These are phyloP conservation scores for Dasyornis broadbenti DNA, from an alignment of 2,113 vertebrate species.

Conservation along the genomic window DNA sequence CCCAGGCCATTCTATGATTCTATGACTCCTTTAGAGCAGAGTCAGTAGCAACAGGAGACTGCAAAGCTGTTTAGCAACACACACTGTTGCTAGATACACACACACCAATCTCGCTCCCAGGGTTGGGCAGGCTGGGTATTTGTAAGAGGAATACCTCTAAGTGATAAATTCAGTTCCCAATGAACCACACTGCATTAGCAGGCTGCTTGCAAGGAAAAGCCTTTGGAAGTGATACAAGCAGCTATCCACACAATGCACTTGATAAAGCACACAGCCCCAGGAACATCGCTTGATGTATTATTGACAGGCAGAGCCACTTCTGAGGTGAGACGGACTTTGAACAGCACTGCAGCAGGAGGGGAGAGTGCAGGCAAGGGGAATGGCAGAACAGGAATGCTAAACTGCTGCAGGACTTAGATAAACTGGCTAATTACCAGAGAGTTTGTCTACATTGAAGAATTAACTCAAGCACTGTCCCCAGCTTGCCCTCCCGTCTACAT, in stretches of 20 bases:
- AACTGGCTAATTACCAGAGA: neutral
- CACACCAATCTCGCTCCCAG: rapidly evolving
- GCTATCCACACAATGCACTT: neutral
- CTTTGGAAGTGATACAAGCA: neutral
- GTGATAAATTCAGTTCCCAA: neutral
- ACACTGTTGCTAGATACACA: rapidly evolving
- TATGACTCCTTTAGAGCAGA: neutral
- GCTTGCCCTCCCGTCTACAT: neutral
- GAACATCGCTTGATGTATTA: neutral
- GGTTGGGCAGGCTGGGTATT: neutral
- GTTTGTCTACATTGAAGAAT: neutral
- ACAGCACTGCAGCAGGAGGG: neutral
- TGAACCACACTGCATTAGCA: rapidly evolving
- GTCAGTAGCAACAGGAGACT: neutral
- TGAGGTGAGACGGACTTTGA: neutral
- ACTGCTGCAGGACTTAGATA: neutral
- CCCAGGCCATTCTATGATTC: neutral
- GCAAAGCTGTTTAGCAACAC: neutral
- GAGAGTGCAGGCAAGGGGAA: neutral
- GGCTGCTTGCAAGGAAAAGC: neutral
- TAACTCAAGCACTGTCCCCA: neutral
- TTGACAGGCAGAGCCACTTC: neutral
- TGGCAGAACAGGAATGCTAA: neutral
- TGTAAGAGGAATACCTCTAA: neutral
- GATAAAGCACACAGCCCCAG: neutral